Percentiles rank a stretch among this genome's conserved stretches.
phyloP scores from a whole-genome alignment of 2,113 vertebrate species.

The Seriola rivoliana region DNA sequence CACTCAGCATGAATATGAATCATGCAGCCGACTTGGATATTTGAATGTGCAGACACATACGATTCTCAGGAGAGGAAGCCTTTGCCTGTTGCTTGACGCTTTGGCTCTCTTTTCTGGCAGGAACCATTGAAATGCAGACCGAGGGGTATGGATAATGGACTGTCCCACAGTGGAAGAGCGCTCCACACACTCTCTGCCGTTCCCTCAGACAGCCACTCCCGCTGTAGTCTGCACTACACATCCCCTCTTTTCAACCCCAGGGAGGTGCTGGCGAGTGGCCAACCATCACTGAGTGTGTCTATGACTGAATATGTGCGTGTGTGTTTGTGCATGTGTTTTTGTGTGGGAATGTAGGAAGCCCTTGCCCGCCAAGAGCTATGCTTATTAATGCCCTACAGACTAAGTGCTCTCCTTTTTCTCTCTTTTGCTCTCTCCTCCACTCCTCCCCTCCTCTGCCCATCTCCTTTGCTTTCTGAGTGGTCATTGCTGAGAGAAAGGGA shows the following conservation, averaged over 20 bases:
- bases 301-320: slow-evolving; percentile 48
- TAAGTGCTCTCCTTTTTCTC: slow-evolving; percentile 70
- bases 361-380: slow-evolving; percentile 78
- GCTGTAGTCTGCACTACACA: slow-evolving; percentile 69
- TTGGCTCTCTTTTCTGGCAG: slow-evolving; percentile 62
- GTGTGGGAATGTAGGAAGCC: slow-evolving; percentile 76
- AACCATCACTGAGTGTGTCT: slow-evolving; percentile 70
- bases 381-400: slow-evolving; percentile 82
- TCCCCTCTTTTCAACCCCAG: slow-evolving; percentile 69
- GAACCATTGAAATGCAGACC: slow-evolving; percentile 74
- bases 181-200: slow-evolving; percentile 63
- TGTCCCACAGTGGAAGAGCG: slow-evolving; percentile 70
- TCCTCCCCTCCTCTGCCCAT: slow-evolving; percentile 51
- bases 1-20: slow-evolving; percentile 62
- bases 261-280: slow-evolving; percentile 71
- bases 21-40: slow-evolving; percentile 49
- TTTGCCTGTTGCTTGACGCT: slow-evolving; percentile 62
- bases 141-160: slow-evolving; percentile 75
- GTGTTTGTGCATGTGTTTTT: slow-evolving; percentile 63
- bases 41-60: slow-evolving; percentile 47
- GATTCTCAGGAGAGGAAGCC: slow-evolving; percentile 55
- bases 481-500: slow-evolving; percentile 58
- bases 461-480: slow-evolving; percentile 58
- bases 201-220: slow-evolving; percentile 71
- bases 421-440: slow-evolving; percentile 63